A percentile compares a stretch with the other conserved stretches of the same genome.
phyloP scores from a whole-genome alignment of 2,113 vertebrate species.

The Salvelinus fontinalis region DNA sequence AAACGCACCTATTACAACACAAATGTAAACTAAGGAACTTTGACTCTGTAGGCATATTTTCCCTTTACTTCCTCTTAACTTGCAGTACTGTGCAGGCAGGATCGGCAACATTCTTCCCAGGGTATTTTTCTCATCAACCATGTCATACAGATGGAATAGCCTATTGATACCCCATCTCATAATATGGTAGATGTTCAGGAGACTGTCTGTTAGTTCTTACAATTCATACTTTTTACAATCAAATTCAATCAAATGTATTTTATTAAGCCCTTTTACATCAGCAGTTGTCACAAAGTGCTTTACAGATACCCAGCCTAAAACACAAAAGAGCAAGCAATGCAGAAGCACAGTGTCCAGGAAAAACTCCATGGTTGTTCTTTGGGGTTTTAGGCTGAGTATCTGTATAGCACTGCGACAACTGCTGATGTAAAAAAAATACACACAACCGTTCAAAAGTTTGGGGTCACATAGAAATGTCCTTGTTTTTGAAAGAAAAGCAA shows the following conservation, averaged over 20 bases:
- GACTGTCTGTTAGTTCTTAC: not conserved
- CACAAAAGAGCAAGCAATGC: too few species aligned
- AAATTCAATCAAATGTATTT: not conserved
- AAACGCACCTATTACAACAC: not conserved
- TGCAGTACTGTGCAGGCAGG: slow-evolving; percentile 3
- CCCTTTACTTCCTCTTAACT: slow-evolving; percentile 4
- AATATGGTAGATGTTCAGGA: not conserved
- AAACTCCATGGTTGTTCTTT: too few species aligned
- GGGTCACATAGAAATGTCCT: too few species aligned
- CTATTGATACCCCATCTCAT: not conserved
- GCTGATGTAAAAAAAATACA: not conserved
- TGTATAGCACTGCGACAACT: not conserved
- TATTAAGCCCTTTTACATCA: too few species aligned
- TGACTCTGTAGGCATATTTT: not conserved
- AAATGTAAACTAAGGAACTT: not conserved
- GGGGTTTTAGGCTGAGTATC: too few species aligned
- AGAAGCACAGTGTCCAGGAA: too few species aligned
- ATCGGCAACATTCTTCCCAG: slow-evolving; percentile 15
- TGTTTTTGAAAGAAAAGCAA: too few species aligned
- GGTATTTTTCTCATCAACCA: slow-evolving; percentile 12
- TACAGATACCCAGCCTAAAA: too few species aligned
- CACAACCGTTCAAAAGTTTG: too few species aligned
- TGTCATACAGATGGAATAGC: not conserved
- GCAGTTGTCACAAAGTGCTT: too few species aligned
- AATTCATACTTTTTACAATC: not conserved